A percentile compares a stretch with the other conserved stretches of the same genome.
These are phyloP conservation scores for Ellobium chinense DNA, from an alignment of 2,888 invertebrate genomes.

Conservation along the genomic window DNA sequence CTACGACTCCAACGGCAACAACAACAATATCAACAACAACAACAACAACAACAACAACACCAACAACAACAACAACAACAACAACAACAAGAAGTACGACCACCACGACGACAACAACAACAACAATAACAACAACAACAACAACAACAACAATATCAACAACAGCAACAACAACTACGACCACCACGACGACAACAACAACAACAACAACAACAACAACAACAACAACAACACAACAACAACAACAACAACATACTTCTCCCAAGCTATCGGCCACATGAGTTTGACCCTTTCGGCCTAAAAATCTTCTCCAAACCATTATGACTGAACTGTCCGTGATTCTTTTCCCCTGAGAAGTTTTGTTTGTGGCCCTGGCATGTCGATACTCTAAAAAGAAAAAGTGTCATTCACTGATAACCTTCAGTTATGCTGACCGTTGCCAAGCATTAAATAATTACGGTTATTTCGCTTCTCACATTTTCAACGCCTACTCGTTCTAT, in stretches of 20 bases:
- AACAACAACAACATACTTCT: not conserved
- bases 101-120: constrained; percentile 4
- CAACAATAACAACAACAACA: not conserved
- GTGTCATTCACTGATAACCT: no score
- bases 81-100: not conserved
- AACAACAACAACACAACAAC: not conserved
- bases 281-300: no score
- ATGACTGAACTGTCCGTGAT: no score
- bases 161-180: not conserved
- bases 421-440: no score
- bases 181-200: not conserved
- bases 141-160: constrained; percentile 2
- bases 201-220: not conserved
- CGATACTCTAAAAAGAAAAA: no score
- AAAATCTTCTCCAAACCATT: no score
- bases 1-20: not conserved
- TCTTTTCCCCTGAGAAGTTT: no score
- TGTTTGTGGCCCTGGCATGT: no score
- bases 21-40: not conserved
- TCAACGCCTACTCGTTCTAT: no score
- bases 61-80: not conserved
- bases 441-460: no score
- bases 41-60: not conserved
- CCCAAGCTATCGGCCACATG: not conserved
- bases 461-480: no score